Conservation (phyloP, 2,888 invertebrate genomes). For the Scaptomyza parva region DNA sequence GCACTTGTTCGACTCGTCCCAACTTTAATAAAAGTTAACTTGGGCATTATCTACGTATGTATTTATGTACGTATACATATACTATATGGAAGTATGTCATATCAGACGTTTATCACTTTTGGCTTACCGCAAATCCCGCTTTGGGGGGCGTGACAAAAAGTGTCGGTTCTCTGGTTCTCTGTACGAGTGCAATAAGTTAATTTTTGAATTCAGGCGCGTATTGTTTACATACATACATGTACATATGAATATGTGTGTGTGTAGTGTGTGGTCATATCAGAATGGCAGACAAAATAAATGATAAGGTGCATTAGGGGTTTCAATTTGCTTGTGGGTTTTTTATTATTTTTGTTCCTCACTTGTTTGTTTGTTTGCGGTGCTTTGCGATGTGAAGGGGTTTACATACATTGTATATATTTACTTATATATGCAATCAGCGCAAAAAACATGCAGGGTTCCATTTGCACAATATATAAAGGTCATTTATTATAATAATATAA, state of each 20-base stretch:
- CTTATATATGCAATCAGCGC: slow-evolving; percentile 27
- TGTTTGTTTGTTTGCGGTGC: slow-evolving; percentile 6
- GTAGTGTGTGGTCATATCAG: slow-evolving; percentile 34
- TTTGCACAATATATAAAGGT: slow-evolving; percentile 15
- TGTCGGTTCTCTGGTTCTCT: background rate
- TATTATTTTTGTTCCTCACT: no score
- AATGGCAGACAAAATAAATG: slow-evolving; percentile 19
- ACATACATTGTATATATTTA: background rate
- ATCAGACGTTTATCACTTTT: slow-evolving; percentile 26
- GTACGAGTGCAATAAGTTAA: background rate
- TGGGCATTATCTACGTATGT: slow-evolving; percentile 1
- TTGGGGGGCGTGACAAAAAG: background rate
- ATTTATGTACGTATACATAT: background rate
- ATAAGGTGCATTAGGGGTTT: slow-evolving; percentile 52
- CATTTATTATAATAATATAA: slow-evolving; percentile 1
- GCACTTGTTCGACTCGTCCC: slow-evolving; percentile 27
- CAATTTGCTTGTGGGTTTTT: slow-evolving; percentile 10
- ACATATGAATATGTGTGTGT: slow-evolving; percentile 3
- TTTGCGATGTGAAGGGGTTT: background rate
- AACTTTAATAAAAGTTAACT: background rate
- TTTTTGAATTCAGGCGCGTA: slow-evolving; percentile 20
- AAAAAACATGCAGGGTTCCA: slow-evolving; percentile 3
- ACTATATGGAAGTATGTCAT: background rate
- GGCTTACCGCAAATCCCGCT: slow-evolving; percentile 27
- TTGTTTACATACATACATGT: background rate